Evolutionary conservation across 2,797 vertebrate genomes (phyloP), one percentile per base, ranked within the genome.

Genomic region (Tragelaphus eurycerus): DNA sequence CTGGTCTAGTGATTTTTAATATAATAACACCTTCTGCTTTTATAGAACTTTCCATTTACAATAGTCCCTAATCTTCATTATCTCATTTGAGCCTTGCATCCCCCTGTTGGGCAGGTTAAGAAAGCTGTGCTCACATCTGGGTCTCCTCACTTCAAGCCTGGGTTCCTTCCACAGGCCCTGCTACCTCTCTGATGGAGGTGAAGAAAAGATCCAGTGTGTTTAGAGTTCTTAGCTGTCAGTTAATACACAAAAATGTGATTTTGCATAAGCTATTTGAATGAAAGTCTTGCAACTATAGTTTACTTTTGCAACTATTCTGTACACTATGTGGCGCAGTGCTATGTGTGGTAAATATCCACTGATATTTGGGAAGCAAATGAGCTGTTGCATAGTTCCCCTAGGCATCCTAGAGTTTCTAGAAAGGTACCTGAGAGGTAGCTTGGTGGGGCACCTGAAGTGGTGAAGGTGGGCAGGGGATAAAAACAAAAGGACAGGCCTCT

Each of bases 1-100:
- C 93, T 64, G 48, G 62, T 89, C 83, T 50, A 82, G 87, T 95
- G 38, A 88, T 94, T 96, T 91, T 92, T 78, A 88, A 67, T 79
- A 64, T 29, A 86, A 67, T 87, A 87, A 78, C 76, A 46, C 25
- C 21, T 59, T 67, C 7, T 74, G 62, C 43, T 55, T 93, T 89
- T 43, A 54, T 48, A 60, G 84, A 3, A 0, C 8, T 82, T 96
- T 95, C 27, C 64, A 55, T 86, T 93, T 79, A 91, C 29, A 88
- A 1, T 55, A 48, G 50, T 94, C 11, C 92, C 93, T 93, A 64
- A 67, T 89, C 84, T 87, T 88, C 27, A 62, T 85, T 78, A 57
- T 89, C 38, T 96, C 29, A 29, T 71, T 88, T 78, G 71, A 96
- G 79, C 52, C 78, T 81, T 43, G 21, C 43, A 43, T 74, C 74